Percentiles rank a stretch among this genome's conserved stretches.
These are phyloP conservation scores for Pipistrellus kuhlii DNA, from an alignment of 2,797 vertebrate species.

Conservation along the genomic window DNA sequence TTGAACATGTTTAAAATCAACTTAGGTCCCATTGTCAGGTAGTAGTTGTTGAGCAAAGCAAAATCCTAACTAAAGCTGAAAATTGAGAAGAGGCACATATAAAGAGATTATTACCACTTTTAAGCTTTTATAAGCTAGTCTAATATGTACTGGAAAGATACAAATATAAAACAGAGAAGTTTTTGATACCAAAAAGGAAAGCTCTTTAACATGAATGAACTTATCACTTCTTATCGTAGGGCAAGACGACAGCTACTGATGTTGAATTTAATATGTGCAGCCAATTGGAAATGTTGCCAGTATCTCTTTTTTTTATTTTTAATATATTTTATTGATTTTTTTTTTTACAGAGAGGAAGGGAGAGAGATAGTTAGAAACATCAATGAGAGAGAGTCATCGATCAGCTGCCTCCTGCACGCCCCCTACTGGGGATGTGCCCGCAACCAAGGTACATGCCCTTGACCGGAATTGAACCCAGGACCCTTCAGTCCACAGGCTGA, in stretches of 20 bases:
- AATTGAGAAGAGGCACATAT: neutral
- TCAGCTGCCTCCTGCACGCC: too few species aligned
- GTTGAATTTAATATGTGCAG: neutral
- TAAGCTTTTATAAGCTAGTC: neutral
- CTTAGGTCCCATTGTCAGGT: neutral
- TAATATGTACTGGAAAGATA: neutral
- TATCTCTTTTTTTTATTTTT: neutral
- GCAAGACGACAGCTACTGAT: neutral
- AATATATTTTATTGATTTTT: too few species aligned
- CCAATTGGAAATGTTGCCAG: neutral
- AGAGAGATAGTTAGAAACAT: too few species aligned
- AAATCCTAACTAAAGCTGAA: conserved; percentile 46
- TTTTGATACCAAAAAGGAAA: neutral
- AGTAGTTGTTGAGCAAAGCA: conserved; percentile 28
- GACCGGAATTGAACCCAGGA: too few species aligned
- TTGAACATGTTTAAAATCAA: conserved; percentile 56
- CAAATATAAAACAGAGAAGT: neutral
- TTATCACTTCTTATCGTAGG: neutral
- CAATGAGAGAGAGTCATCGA: too few species aligned
- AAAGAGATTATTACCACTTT: neutral
- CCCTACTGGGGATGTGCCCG: too few species aligned
- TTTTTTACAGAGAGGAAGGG: too few species aligned
- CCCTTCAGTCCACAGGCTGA: too few species aligned
- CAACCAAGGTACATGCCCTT: too few species aligned
- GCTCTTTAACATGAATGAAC: neutral